These are phyloP conservation scores for Lordiphosa mommai DNA, from an alignment of 1,140 invertebrate genomes.

Conservation along the genomic window DNA sequence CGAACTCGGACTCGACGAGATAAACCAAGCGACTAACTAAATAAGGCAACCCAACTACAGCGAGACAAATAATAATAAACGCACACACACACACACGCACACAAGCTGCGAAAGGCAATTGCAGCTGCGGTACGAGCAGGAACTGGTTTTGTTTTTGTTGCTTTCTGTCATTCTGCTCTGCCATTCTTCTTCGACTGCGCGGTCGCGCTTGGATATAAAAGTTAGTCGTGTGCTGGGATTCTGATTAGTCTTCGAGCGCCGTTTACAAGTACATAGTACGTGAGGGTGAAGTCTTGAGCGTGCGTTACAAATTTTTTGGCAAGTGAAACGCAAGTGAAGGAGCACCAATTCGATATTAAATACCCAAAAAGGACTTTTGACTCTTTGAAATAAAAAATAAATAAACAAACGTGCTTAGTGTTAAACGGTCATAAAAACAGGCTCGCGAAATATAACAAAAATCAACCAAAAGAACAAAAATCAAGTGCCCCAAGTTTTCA, in stretches of 20 bases:
- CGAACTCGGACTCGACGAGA: slow-evolving; percentile 1
- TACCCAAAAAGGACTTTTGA: slow-evolving; percentile 5
- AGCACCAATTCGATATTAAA: slow-evolving; percentile 26
- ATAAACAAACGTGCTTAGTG: slow-evolving; percentile 28
- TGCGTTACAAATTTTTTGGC: slow-evolving; percentile 44
- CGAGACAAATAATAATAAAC: slow-evolving; percentile 18
- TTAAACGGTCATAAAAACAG: slow-evolving; percentile 20
- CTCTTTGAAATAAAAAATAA: not conserved
- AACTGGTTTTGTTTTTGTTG: slow-evolving; percentile 61
- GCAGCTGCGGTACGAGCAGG: slow-evolving; percentile 68
- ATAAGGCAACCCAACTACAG: slow-evolving; percentile 28
- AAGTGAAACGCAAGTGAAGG: slow-evolving; percentile 64
- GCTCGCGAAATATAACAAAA: slow-evolving; percentile 12
- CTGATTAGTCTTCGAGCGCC: slow-evolving; percentile 74
- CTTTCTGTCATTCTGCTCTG: slow-evolving; percentile 33
- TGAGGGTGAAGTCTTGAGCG: slow-evolving; percentile 19
- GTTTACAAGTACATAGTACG: slow-evolving; percentile 68
- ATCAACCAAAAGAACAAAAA: slow-evolving; percentile 6
- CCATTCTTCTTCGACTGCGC: slow-evolving; percentile 42
- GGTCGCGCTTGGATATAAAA: slow-evolving; percentile 55
- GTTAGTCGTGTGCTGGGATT: slow-evolving; percentile 62
- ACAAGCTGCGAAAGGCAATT: slow-evolving; percentile 54
- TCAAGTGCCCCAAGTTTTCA: slow-evolving; percentile 6
- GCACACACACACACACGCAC: slow-evolving; percentile 9
- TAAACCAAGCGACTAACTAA: slow-evolving; percentile 19